Evolutionary conservation across 2,797 vertebrate genomes (phyloP).

Genomic region (Diglossa cyanea): DNA sequence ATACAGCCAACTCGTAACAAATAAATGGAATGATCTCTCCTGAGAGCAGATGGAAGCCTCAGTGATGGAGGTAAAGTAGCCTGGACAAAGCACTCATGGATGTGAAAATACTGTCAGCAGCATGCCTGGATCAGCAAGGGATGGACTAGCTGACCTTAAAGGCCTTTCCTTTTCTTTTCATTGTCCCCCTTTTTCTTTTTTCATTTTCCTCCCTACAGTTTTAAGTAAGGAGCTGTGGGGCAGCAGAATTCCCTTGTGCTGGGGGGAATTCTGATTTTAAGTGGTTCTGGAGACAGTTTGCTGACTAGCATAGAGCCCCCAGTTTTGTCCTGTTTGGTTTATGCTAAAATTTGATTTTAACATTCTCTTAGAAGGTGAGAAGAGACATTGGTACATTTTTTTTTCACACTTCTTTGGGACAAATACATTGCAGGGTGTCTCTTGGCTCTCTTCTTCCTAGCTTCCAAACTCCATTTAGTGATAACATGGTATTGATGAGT

Average conservation of each 20-base stretch:
- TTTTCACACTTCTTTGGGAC: conserved; percentile 3
- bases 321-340: not conserved
- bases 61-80: conserved; percentile 34
- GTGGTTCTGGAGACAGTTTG: not conserved
- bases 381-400: not conserved
- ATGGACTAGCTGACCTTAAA: conserved; percentile 24
- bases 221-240: not conserved
- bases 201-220: not conserved
- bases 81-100: conserved; percentile 40
- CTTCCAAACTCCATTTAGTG: not conserved
- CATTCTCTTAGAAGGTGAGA: not conserved
- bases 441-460: not conserved
- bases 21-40: conserved; percentile 63
- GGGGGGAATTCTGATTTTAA: not conserved
- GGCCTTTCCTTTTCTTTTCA: not conserved
- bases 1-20: conserved; percentile 34
- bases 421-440: not conserved
- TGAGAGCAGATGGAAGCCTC: not conserved
- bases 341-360: not conserved
- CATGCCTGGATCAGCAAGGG: not conserved
- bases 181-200: not conserved
- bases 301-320: not conserved
- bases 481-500: not conserved
- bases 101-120: conserved; percentile 15
- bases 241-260: not conserved